Conservation (phyloP, 2,888 invertebrate species). For the Cinara cedri region DNA sequence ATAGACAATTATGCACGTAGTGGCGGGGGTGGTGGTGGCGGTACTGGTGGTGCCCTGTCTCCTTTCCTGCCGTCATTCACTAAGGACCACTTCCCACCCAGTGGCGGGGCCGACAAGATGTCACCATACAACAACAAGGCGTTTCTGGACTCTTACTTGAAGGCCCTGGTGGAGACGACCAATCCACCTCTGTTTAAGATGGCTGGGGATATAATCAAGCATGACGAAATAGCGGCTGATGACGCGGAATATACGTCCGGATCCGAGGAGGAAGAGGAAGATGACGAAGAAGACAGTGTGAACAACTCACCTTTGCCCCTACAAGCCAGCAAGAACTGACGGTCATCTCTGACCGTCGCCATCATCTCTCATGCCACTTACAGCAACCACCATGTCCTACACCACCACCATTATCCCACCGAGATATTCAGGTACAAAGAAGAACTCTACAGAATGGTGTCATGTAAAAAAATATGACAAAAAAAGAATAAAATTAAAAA, state of each 20-base stretch:
- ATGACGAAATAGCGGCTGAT: conserved; percentile 67
- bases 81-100: not conserved
- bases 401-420: not conserved
- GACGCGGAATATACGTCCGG: conserved; percentile 49
- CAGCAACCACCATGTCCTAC: not conserved
- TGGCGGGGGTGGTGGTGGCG: not conserved
- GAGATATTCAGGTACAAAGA: no score
- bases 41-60: conserved; percentile 9
- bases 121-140: conserved; percentile 73
- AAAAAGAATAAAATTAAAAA: no score
- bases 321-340: conserved; percentile 43
- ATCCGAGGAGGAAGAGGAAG: conserved; percentile 60
- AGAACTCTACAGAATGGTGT: no score
- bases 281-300: conserved; percentile 28
- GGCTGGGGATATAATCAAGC: conserved; percentile 67
- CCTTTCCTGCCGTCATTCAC: conserved; percentile 35
- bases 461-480: no score
- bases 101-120: conserved; percentile 17
- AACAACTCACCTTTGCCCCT: conserved; percentile 15
- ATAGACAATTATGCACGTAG: conserved; percentile 44
- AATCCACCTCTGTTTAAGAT: conserved; percentile 69
- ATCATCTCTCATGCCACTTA: not conserved
- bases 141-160: conserved; percentile 84
- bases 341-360: not conserved
- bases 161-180: conserved; percentile 86